phyloP scores from a whole-genome alignment of 1,140 invertebrate genomes.

The Pogonus chalceus region DNA sequence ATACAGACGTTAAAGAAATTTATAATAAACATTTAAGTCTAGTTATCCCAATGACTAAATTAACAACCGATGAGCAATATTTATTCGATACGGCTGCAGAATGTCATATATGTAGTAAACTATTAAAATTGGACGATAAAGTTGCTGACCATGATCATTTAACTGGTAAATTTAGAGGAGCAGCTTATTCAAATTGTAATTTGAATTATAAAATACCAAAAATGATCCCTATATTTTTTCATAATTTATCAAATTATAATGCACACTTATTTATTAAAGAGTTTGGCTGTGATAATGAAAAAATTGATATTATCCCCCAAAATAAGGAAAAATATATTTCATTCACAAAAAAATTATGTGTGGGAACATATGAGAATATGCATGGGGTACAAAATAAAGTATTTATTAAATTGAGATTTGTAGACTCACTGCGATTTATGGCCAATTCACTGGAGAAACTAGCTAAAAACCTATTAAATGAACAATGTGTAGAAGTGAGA shows the following conservation, averaged over 20 bases:
- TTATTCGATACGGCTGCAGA: neutral
- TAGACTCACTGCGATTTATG: conserved; percentile 30
- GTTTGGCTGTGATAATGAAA: conserved; percentile 19
- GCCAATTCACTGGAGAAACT: conserved; percentile 20
- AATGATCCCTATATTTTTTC: conserved; percentile 32
- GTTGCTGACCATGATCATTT: conserved; percentile 26
- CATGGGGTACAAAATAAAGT: no score
- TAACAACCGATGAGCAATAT: conserved; percentile 6
- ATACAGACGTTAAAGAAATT: conserved; percentile 20
- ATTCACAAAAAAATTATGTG: conserved; percentile 20
- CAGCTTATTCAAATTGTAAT: conserved; percentile 28
- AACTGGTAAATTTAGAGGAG: conserved; percentile 23
- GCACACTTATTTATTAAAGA: conserved; percentile 30
- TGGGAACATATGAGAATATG: no score
- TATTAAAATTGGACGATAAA: conserved; percentile 18
- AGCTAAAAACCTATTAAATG: conserved; percentile 9
- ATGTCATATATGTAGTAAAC: conserved; percentile 22
- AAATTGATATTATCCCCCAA: conserved; percentile 30
- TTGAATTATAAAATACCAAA: conserved; percentile 24
- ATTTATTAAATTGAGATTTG: conserved; percentile 23
- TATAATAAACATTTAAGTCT: conserved; percentile 12
- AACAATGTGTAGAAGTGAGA: conserved; percentile 7
- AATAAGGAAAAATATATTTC: conserved; percentile 30
- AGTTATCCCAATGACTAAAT: conserved; percentile 12
- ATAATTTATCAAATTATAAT: conserved; percentile 35